These are phyloP conservation scores for Agrypnus murinus DNA, from an alignment of 2,888 invertebrate genomes.

Conservation along the genomic window DNA sequence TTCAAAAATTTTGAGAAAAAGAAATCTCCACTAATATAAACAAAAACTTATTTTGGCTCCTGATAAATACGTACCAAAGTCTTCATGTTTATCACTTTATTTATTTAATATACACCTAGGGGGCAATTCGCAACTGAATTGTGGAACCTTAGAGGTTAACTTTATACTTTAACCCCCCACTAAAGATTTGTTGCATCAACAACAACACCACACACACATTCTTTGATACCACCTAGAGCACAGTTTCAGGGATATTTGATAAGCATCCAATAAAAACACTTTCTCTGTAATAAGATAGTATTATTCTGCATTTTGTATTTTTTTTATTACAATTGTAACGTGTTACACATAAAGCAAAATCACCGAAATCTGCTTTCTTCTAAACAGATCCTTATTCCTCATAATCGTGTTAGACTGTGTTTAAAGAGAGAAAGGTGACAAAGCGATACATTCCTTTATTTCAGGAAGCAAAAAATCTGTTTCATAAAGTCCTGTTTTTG, in stretches of 20 bases:
- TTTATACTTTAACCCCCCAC: conserved; percentile 60
- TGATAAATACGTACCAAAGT: conserved; percentile 56
- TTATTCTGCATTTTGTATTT: conserved; percentile 39
- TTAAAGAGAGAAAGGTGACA: conserved; percentile 12
- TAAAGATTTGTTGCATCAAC: conserved; percentile 43
- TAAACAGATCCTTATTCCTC: neutral
- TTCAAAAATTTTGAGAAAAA: too few species aligned
- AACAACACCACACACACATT: conserved; percentile 19
- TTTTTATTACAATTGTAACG: conserved; percentile 12
- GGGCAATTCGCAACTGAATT: conserved; percentile 55
- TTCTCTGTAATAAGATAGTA: conserved; percentile 49
- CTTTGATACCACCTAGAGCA: conserved; percentile 34
- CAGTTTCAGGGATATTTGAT: conserved; percentile 51
- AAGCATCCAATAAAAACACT: conserved; percentile 47
- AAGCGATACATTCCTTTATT: conserved; percentile 14
- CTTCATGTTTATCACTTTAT: conserved; percentile 50
- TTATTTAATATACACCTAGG: conserved; percentile 50
- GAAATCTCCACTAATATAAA: too few species aligned
- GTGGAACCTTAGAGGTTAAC: conserved; percentile 52
- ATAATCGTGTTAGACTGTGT: neutral
- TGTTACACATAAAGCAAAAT: too few species aligned
- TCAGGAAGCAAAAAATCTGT: conserved; percentile 33
- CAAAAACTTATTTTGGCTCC: too few species aligned
- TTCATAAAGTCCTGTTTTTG: conserved; percentile 24
- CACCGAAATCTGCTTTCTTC: conserved; percentile 21